Conservation (phyloP, 2,113 vertebrate species). For the Indri indri region DNA sequence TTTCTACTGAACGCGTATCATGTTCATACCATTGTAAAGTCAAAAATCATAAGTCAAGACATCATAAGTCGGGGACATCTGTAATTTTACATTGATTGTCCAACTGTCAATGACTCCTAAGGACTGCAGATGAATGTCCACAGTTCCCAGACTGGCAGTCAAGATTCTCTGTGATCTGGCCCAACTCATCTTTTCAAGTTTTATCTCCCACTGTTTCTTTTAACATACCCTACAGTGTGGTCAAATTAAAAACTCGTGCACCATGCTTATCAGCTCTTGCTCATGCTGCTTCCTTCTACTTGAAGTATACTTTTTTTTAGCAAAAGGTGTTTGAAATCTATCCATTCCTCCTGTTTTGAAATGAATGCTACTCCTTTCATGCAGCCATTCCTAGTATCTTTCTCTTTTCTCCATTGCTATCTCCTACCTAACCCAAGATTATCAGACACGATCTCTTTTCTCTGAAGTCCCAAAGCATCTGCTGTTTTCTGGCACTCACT, state of each 20-base stretch:
- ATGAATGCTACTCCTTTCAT: neutral
- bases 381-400: neutral
- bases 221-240: neutral
- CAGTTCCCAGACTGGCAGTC: neutral
- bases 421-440: neutral
- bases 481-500: neutral
- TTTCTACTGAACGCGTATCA: neutral
- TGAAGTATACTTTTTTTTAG: neutral
- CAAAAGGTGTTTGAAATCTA: neutral
- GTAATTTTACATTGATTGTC: neutral
- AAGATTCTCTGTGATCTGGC: neutral
- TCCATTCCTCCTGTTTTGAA: neutral
- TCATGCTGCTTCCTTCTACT: neutral
- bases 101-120: neutral
- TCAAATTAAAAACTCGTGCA: neutral
- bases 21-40: neutral
- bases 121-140: neutral
- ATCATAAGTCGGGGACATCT: neutral
- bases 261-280: neutral
- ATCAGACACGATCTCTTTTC: neutral
- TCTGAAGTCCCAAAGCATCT: neutral
- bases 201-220: neutral
- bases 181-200: neutral
- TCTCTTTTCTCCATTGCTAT: neutral
- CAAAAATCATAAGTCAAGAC: neutral